Percentiles rank a stretch among this genome's conserved stretches.
These are phyloP conservation scores for Megastigmus dorsalis DNA, from an alignment of 2,888 invertebrate genomes.

Conservation along the genomic window DNA sequence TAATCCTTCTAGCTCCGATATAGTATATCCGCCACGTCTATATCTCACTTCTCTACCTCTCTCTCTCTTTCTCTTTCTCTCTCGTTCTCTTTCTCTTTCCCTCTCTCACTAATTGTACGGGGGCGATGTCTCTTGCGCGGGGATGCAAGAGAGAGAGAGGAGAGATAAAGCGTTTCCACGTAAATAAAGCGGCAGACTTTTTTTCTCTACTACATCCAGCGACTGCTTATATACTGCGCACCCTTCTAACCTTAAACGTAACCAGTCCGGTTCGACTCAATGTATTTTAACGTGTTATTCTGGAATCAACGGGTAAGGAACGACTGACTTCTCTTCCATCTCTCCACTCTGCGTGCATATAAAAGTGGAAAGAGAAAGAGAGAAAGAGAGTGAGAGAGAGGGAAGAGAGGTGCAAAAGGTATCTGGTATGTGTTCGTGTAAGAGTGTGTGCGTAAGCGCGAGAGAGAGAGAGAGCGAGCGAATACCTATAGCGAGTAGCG, in stretches of 20 bases:
- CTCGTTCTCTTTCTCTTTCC: constrained; percentile 5
- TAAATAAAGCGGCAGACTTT: constrained; percentile 19
- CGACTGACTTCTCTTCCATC: not conserved
- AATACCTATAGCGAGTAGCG: too few relatives aligned
- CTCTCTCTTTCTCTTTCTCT: not conserved
- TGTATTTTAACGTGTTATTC: not conserved
- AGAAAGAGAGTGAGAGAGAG: not conserved
- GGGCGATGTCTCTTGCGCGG: not conserved
- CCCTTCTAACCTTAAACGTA: constrained; percentile 33
- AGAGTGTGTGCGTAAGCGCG: not conserved
- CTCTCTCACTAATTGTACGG: not conserved
- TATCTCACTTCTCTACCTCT: not conserved
- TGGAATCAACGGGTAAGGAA: not conserved
- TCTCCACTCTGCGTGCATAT: not conserved
- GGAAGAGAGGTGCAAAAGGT: not conserved
- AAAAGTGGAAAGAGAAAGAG: constrained; percentile 19
- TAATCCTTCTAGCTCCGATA: not conserved
- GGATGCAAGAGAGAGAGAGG: constrained; percentile 26
- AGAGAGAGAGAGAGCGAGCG: not conserved
- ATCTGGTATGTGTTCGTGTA: too few relatives aligned
- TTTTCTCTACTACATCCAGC: not conserved
- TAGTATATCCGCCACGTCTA: constrained; percentile 21
- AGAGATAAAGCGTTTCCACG: constrained; percentile 21
- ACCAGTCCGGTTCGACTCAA: not conserved
- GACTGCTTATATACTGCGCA: not conserved